phyloP scores from a whole-genome alignment of 1,140 invertebrate species.

The Ladona fulva region DNA sequence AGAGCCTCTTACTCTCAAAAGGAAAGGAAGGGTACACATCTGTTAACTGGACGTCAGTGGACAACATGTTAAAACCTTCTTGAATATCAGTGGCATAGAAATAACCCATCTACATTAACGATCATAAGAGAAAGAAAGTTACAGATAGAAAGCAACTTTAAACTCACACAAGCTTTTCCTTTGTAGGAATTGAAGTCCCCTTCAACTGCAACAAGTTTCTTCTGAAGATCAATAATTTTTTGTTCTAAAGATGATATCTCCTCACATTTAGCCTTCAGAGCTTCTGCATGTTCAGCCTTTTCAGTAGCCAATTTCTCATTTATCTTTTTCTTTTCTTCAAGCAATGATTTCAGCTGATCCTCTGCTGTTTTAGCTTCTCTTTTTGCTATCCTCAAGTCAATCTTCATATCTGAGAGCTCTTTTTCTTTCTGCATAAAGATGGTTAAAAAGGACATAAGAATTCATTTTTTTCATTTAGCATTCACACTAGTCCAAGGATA shows the following conservation, averaged over 20 bases:
- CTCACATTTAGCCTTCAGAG: slow-evolving; percentile 24
- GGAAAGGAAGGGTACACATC: too few relatives aligned
- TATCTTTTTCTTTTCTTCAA: slow-evolving; percentile 38
- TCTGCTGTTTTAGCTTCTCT: slow-evolving; percentile 54
- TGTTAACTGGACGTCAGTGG: too few relatives aligned
- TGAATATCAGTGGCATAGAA: too few relatives aligned
- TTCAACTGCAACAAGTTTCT: background rate
- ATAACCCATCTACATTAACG: too few relatives aligned
- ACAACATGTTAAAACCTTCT: too few relatives aligned
- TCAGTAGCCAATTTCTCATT: slow-evolving; percentile 18
- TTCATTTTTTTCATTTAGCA: too few relatives aligned
- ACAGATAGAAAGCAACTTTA: too few relatives aligned
- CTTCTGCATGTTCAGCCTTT: slow-evolving; percentile 20
- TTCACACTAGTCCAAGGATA: too few relatives aligned
- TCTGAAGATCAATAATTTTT: background rate
- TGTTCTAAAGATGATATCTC: slow-evolving; percentile 24
- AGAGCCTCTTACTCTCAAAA: too few relatives aligned
- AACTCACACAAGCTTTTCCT: slow-evolving; percentile 13
- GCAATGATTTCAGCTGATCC: slow-evolving; percentile 42
- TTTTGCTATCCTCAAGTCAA: slow-evolving; percentile 53
- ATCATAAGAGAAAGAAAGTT: too few relatives aligned
- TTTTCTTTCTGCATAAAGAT: slow-evolving; percentile 42
- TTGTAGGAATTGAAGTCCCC: slow-evolving; percentile 14
- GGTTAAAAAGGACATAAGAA: too few relatives aligned
- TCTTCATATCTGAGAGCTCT: slow-evolving; percentile 52